Evolutionary conservation across 1,140 invertebrate species (phyloP).

Genomic region (Habropoda laboriosa): DNA sequence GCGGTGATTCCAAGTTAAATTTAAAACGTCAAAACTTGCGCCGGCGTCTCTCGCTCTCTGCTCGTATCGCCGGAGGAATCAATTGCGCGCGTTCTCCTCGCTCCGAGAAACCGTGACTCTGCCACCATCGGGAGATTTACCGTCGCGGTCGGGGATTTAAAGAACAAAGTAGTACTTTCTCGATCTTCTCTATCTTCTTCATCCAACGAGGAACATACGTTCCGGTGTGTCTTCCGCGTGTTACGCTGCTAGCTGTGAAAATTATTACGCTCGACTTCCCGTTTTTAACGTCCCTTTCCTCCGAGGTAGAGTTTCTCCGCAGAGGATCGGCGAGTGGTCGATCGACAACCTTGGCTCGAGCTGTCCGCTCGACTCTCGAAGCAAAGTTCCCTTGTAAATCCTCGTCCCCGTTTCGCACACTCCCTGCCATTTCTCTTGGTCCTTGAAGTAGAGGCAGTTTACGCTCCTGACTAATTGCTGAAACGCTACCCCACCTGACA

Average conservation of each 20-base stretch:
- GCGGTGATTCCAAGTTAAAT: neutral
- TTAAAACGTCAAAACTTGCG: conserved; percentile 11
- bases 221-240: neutral
- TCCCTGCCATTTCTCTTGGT: neutral
- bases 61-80: neutral
- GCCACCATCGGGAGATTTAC: conserved; percentile 17
- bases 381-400: conserved; percentile 9
- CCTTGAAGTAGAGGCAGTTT: no score
- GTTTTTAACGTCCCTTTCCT: neutral
- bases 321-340: neutral
- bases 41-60: no score
- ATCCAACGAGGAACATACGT: neutral
- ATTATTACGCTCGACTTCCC: conserved; percentile 32
- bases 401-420: neutral
- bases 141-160: no score
- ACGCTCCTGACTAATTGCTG: no score
- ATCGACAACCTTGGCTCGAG: neutral
- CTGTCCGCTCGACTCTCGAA: neutral
- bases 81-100: neutral
- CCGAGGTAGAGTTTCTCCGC: neutral
- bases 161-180: neutral
- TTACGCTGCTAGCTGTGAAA: conserved; percentile 2
- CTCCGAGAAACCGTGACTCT: no score
- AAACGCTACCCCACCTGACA: no score
- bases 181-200: neutral